Evolutionary conservation across 2,888 invertebrate genomes (phyloP).

Genomic region (Aphelenchoides bicaudatus): DNA sequence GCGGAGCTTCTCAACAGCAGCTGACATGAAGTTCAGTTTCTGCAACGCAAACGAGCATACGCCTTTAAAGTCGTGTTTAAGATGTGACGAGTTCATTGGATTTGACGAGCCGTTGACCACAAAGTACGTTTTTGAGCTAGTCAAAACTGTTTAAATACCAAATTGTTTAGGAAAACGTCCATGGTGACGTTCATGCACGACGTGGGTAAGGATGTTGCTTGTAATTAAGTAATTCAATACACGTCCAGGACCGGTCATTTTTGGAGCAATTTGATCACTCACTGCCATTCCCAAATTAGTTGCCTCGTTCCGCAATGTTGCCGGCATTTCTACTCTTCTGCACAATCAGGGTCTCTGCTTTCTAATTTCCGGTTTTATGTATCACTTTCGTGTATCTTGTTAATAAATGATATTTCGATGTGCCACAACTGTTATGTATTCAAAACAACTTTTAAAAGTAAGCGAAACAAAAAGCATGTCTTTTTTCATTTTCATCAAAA

Average conservation of each 20-base stretch:
- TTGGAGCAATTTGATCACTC: too few relatives aligned
- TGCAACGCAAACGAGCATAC: constrained; percentile 21
- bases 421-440: too few relatives aligned
- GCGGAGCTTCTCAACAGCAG: constrained; percentile 22
- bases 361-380: not conserved
- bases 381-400: not conserved
- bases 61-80: constrained; percentile 22
- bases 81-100: constrained; percentile 18
- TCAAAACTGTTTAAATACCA: not conserved
- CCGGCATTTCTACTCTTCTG: too few relatives aligned
- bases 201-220: constrained; percentile 6
- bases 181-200: constrained; percentile 17
- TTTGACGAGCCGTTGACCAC: constrained; percentile 17
- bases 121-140: not conserved
- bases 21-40: constrained; percentile 23
- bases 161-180: constrained; percentile 18
- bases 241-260: too few relatives aligned
- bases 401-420: not conserved
- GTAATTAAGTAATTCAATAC: too few relatives aligned
- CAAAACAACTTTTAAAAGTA: too few relatives aligned
- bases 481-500: not conserved
- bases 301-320: too few relatives aligned
- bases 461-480: not conserved
- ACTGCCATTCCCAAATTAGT: too few relatives aligned
- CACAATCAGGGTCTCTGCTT: too few relatives aligned